Evolutionary conservation across 2,113 vertebrate species (phyloP).

Genomic region (Ictalurus punctatus): DNA sequence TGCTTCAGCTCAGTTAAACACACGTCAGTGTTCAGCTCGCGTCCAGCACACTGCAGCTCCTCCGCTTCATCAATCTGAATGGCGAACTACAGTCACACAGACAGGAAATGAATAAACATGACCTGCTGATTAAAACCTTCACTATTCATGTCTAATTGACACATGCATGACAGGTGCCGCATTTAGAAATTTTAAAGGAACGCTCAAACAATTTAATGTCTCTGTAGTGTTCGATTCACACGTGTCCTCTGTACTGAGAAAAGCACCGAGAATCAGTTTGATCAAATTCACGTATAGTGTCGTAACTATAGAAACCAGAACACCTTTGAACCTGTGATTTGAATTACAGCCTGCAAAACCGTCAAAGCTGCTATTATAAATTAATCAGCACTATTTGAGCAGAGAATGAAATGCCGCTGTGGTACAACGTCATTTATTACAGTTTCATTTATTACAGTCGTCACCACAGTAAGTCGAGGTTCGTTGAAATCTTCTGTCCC

Average conservation of each 20-base stretch:
- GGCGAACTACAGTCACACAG: slow-evolving; percentile 75
- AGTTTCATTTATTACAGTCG: neutral
- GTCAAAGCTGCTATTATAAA: neutral
- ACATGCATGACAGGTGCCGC: neutral
- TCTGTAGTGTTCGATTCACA: neutral
- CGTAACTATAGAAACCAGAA: neutral
- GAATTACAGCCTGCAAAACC: neutral
- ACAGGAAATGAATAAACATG: neutral
- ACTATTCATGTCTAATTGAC: neutral
- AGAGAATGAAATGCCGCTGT: neutral
- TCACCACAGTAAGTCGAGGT: neutral
- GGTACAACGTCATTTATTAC: neutral
- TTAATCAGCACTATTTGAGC: neutral
- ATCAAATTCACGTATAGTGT: neutral
- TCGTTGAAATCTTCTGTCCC: neutral
- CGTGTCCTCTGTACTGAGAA: neutral
- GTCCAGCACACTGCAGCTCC: slow-evolving; percentile 72
- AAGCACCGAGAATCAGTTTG: neutral
- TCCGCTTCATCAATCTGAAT: slow-evolving; percentile 81
- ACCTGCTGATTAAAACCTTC: neutral
- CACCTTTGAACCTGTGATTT: neutral
- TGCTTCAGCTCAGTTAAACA: slow-evolving; percentile 69
- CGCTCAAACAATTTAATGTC: neutral
- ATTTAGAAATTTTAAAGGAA: neutral
- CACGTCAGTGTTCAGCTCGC: slow-evolving; percentile 67